Percentiles rank a stretch among this genome's conserved stretches.
Conservation (phyloP, 2,888 invertebrate species). For the Chironomus tentans region DNA sequence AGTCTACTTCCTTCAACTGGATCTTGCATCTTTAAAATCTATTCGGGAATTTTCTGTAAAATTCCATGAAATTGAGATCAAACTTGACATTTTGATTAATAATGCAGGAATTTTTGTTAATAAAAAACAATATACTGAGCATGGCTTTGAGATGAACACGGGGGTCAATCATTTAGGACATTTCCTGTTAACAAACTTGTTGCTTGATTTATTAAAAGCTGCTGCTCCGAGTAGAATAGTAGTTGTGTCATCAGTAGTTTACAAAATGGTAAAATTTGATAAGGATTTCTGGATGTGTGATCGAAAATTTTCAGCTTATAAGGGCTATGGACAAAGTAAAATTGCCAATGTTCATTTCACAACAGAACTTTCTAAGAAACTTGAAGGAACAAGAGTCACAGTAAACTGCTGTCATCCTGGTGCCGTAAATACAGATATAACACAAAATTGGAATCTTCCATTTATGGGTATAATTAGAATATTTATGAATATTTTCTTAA, state of each 20-base stretch:
- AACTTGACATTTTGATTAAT: constrained; percentile 57
- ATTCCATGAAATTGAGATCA: constrained; percentile 42
- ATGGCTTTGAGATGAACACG: constrained; percentile 58
- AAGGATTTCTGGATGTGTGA: constrained; percentile 62
- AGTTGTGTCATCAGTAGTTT: constrained; percentile 51
- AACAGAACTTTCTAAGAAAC: constrained; percentile 53
- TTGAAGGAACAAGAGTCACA: constrained; percentile 61
- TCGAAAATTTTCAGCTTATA: constrained; percentile 43
- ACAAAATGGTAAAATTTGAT: constrained; percentile 44
- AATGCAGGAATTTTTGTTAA: constrained; percentile 65
- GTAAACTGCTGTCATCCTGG: constrained; percentile 81
- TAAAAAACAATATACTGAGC: constrained; percentile 50
- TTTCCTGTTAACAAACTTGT: constrained; percentile 50
- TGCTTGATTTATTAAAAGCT: constrained; percentile 48
- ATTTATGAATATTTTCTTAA: not conserved
- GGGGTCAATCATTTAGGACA: constrained; percentile 59
- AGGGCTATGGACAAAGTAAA: constrained; percentile 68
- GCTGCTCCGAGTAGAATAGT: constrained; percentile 52
- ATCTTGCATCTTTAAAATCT: constrained; percentile 62
- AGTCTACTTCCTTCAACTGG: constrained; percentile 65
- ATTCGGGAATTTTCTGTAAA: constrained; percentile 53
- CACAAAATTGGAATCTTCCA: too few relatives aligned
- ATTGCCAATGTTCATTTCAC: constrained; percentile 69
- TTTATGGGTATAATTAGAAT: not conserved
- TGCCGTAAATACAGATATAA: constrained; percentile 28